Percentiles rank a stretch among this genome's conserved stretches.
Conservation (phyloP, 2,888 invertebrate genomes). For the Drosophila algonquin region DNA sequence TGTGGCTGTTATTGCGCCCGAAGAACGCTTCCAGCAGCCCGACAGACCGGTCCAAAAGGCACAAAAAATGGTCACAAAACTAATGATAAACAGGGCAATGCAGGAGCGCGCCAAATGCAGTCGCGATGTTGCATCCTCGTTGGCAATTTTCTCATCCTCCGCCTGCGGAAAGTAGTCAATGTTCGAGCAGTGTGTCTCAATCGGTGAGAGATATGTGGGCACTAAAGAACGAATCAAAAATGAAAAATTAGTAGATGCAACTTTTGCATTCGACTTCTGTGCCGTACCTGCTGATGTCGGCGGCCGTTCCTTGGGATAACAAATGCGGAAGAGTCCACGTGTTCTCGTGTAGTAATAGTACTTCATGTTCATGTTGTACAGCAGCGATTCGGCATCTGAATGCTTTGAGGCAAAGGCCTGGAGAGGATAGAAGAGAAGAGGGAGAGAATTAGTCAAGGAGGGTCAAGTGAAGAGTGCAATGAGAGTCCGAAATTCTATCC, state of each 20-base stretch:
- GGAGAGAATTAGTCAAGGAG: background rate
- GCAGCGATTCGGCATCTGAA: slow-evolving; percentile 87
- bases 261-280: slow-evolving; percentile 70
- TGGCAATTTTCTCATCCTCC: slow-evolving; percentile 82
- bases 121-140: slow-evolving; percentile 92
- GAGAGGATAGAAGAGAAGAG: slow-evolving; percentile 47
- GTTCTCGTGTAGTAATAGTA: slow-evolving; percentile 96
- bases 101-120: slow-evolving; percentile 94
- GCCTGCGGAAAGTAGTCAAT: slow-evolving; percentile 93
- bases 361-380: slow-evolving; percentile 92
- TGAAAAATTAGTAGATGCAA: background rate
- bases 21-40: slow-evolving; percentile 98
- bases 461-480: no score
- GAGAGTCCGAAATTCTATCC: background rate
- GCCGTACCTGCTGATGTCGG: slow-evolving; percentile 90
- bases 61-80: slow-evolving; percentile 95
- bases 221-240: slow-evolving; percentile 85
- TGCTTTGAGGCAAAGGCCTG: slow-evolving; percentile 91
- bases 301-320: slow-evolving; percentile 96
- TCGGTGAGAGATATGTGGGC: slow-evolving; percentile 94
- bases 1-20: slow-evolving; percentile 96
- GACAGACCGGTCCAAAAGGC: slow-evolving; percentile 98
- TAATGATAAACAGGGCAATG: slow-evolving; percentile 96
- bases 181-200: slow-evolving; percentile 97
- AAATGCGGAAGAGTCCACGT: slow-evolving; percentile 96